Percentiles rank a stretch among this genome's conserved stretches.
Evolutionary conservation across 2,888 invertebrate species (phyloP).

Genomic region (Spisula solida): DNA sequence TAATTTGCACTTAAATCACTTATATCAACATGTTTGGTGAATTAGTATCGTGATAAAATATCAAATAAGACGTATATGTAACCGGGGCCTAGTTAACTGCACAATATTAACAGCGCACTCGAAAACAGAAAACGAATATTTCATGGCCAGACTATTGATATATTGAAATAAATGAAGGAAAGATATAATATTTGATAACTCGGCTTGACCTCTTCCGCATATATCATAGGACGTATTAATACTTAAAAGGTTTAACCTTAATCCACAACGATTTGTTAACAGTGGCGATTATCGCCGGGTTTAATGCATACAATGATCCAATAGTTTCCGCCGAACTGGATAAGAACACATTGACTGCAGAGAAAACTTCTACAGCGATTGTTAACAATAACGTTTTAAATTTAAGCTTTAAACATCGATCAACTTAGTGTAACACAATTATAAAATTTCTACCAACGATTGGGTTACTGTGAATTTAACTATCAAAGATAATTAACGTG

Average conservation of each 20-base stretch:
- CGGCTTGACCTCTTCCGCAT: slow-evolving; percentile 26
- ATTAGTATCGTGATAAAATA: not conserved
- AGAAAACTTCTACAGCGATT: not conserved
- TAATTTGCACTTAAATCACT: not conserved
- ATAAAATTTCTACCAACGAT: not conserved
- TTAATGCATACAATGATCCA: slow-evolving; percentile 3
- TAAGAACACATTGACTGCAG: slow-evolving; percentile 26
- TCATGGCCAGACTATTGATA: slow-evolving; percentile 44
- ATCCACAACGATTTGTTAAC: slow-evolving; percentile 37
- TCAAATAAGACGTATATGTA: not conserved
- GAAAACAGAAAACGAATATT: slow-evolving; percentile 29
- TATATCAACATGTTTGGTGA: not conserved
- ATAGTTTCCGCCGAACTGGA: slow-evolving; percentile 36
- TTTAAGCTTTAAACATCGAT: slow-evolving; percentile 10
- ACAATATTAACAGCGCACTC: not conserved
- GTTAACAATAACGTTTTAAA: slow-evolving; percentile 29
- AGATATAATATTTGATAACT: slow-evolving; percentile 52
- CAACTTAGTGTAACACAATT: not conserved
- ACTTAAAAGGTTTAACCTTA: slow-evolving; percentile 36
- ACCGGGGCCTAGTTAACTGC: not conserved
- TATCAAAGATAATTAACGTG: not conserved
- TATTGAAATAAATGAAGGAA: slow-evolving; percentile 44
- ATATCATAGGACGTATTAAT: slow-evolving; percentile 30
- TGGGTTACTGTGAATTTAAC: not conserved
- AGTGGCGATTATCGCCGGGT: slow-evolving; percentile 27